A percentile compares a stretch with the other conserved stretches of the same genome.
Evolutionary conservation across 2,113 vertebrate species (phyloP).

Genomic region (Grammomys surdaster): DNA sequence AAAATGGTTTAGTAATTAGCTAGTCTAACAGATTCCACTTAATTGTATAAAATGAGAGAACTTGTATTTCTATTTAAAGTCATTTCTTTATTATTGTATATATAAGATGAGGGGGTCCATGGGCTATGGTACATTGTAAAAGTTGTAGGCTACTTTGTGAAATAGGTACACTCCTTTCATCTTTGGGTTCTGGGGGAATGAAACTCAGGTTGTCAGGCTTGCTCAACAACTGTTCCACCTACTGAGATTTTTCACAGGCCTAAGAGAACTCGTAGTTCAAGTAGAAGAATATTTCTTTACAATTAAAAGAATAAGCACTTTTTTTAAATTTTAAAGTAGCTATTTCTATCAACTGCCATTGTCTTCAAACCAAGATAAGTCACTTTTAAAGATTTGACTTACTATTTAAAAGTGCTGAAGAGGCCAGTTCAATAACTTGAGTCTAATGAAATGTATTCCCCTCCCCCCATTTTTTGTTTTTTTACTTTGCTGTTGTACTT

Average conservation of each 20-base stretch:
- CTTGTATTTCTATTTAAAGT: neutral
- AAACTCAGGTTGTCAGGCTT: neutral
- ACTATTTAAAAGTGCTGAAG: neutral
- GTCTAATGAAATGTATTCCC: neutral
- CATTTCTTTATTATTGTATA: neutral
- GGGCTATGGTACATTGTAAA: neutral
- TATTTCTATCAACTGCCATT: neutral
- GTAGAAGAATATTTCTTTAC: neutral
- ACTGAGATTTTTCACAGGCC: neutral
- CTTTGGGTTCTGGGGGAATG: too few species aligned
- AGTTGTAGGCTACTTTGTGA: neutral
- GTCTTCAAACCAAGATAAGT: neutral
- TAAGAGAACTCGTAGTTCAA: neutral
- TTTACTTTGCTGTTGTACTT: neutral
- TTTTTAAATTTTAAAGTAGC: slow-evolving; percentile 20
- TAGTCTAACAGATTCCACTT: neutral
- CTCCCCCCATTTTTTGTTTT: neutral
- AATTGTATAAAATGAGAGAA: neutral
- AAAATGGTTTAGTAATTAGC: neutral
- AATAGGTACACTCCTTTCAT: neutral
- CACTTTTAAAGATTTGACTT: neutral
- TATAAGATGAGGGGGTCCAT: neutral
- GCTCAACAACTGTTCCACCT: neutral
- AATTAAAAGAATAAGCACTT: neutral
- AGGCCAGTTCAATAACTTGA: neutral